These are phyloP conservation scores for Chanos chanos DNA, from an alignment of 2,797 vertebrate species.

Conservation along the genomic window DNA sequence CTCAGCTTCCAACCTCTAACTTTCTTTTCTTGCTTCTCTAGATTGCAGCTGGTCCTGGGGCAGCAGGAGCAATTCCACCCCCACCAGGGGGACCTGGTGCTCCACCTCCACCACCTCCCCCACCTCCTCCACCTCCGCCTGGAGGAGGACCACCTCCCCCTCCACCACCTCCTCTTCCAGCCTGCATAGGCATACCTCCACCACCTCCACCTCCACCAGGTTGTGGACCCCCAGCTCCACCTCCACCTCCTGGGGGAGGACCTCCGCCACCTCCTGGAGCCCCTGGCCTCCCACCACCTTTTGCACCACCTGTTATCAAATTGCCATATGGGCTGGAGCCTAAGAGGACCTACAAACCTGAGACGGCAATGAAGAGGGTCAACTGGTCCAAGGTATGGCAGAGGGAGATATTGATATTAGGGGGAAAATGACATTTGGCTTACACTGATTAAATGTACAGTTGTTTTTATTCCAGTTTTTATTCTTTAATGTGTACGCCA, in stretches of 20 bases:
- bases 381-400: constrained; percentile 93
- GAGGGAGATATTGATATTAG: background rate
- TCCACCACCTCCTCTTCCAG: constrained; percentile 59
- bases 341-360: constrained; percentile 88
- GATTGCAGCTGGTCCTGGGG: constrained; percentile 58
- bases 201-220: constrained; percentile 73
- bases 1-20: background rate
- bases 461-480: no score
- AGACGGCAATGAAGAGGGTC: constrained; percentile 88
- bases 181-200: constrained; percentile 55
- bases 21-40: constrained; percentile 34
- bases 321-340: constrained; percentile 88
- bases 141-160: constrained; percentile 57
- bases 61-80: constrained; percentile 48
- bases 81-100: constrained; percentile 53
- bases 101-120: constrained; percentile 66
- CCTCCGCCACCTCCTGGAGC: constrained; percentile 68
- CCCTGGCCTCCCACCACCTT: constrained; percentile 58
- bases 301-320: constrained; percentile 57
- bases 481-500: no score
- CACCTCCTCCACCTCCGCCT: constrained; percentile 67
- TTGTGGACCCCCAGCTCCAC: constrained; percentile 68
- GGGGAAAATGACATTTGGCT: no score
- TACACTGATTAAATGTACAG: no score
- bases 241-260: constrained; percentile 72